Evolutionary conservation across 1,140 invertebrate species (phyloP).

Genomic region (Tribolium madens): DNA sequence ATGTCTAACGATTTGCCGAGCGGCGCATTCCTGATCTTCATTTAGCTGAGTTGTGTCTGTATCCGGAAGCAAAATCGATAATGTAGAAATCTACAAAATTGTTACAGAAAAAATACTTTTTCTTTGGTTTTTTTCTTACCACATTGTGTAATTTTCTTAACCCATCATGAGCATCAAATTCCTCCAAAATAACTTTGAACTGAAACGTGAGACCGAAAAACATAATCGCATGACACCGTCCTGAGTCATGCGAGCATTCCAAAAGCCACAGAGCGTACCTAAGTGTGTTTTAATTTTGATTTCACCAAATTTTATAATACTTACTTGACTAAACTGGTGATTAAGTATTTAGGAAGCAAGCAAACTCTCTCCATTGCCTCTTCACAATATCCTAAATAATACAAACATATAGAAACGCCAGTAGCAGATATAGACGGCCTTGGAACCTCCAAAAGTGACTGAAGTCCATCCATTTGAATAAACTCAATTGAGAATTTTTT

Average conservation of each 20-base stretch:
- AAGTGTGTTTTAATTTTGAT: slow-evolving; percentile 4
- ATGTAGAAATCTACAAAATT: slow-evolving; percentile 79
- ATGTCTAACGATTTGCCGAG: slow-evolving; percentile 93
- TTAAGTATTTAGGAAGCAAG: slow-evolving; percentile 80
- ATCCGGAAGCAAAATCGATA: slow-evolving; percentile 81
- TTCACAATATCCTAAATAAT: slow-evolving; percentile 97
- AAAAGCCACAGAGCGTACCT: slow-evolving; percentile 93
- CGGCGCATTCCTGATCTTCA: slow-evolving; percentile 92
- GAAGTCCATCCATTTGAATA: slow-evolving; percentile 85
- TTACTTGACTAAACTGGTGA: slow-evolving; percentile 83
- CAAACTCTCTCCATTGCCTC: slow-evolving; percentile 98
- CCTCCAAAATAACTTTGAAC: slow-evolving; percentile 90
- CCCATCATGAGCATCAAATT: slow-evolving; percentile 92
- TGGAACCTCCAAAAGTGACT: slow-evolving; percentile 87
- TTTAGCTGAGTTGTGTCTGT: slow-evolving; percentile 76
- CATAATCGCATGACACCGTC: slow-evolving; percentile 96
- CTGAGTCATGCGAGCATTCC: slow-evolving; percentile 96
- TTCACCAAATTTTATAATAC: slow-evolving; percentile 56
- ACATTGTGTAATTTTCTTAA: slow-evolving; percentile 94
- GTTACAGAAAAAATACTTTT: slow-evolving; percentile 40
- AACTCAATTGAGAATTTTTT: slow-evolving; percentile 98
- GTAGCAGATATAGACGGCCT: slow-evolving; percentile 94
- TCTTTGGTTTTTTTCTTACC: slow-evolving; percentile 66
- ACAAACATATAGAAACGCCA: slow-evolving; percentile 95
- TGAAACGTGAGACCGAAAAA: slow-evolving; percentile 95